Evolutionary conservation across 2,113 vertebrate species (phyloP).

Genomic region (Microtus ochrogaster): DNA sequence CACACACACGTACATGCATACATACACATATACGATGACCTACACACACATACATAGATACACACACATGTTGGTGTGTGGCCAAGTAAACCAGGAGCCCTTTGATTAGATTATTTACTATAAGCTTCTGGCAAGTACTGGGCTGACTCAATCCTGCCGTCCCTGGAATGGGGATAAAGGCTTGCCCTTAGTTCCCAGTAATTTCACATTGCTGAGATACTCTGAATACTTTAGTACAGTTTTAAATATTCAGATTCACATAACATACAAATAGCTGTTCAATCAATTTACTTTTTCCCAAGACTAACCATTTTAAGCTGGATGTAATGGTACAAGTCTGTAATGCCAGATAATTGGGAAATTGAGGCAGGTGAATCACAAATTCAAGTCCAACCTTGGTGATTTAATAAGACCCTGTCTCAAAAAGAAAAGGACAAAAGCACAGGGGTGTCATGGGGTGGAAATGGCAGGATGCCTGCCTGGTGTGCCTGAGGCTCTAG

Average conservation of each 20-base stretch:
- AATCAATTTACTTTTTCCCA: neutral
- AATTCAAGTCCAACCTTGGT: neutral
- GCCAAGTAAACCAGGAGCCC: neutral
- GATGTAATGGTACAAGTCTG: too few relatives aligned
- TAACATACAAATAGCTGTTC: neutral
- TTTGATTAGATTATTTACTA: neutral
- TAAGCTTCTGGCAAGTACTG: neutral
- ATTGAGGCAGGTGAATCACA: neutral
- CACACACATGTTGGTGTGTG: neutral
- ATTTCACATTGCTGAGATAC: neutral
- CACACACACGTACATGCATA: neutral
- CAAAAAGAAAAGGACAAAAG: too few relatives aligned
- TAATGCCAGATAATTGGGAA: neutral
- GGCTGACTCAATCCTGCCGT: neutral
- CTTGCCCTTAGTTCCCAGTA: neutral
- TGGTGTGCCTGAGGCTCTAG: neutral
- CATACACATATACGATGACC: neutral
- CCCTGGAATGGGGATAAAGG: neutral
- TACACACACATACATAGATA: neutral
- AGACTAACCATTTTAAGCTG: neutral
- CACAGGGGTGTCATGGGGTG: accelerated
- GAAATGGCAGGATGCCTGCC: too few relatives aligned
- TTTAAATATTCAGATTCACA: neutral
- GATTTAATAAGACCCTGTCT: neutral
- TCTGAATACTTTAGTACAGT: neutral